Percentiles rank a stretch among this genome's conserved stretches.
phyloP scores from a whole-genome alignment of 2,797 vertebrate species.

The Cottoperca gobio region DNA sequence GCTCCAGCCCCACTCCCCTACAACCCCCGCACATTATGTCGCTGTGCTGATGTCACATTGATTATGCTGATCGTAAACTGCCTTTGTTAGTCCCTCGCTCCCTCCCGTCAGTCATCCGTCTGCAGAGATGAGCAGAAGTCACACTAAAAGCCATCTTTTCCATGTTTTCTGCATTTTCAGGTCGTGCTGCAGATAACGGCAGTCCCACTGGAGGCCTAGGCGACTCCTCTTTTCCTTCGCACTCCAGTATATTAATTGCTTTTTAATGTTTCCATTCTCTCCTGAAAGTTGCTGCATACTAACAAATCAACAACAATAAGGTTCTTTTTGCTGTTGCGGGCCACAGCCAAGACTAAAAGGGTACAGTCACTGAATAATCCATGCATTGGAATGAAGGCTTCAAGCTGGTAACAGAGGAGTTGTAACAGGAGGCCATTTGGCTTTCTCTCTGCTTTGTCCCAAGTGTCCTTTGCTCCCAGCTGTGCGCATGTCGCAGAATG shows the following conservation, averaged over 20 bases:
- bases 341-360: constrained; percentile 77
- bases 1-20: constrained; percentile 34
- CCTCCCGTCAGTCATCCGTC: constrained; percentile 82
- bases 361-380: constrained; percentile 83
- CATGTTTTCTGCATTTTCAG: constrained; percentile 78
- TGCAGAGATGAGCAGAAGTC: constrained; percentile 72
- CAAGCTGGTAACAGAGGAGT: constrained; percentile 69
- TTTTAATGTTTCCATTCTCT: constrained; percentile 86
- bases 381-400: constrained; percentile 75
- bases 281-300: constrained; percentile 76
- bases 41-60: constrained; percentile 87
- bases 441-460: constrained; percentile 74
- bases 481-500: constrained; percentile 70
- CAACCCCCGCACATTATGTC: constrained; percentile 74
- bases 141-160: constrained; percentile 85
- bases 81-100: constrained; percentile 81
- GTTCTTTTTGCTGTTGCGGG: constrained; percentile 66
- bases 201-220: constrained; percentile 75
- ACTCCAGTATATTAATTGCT: constrained; percentile 85
- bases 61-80: constrained; percentile 88
- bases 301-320: constrained; percentile 84
- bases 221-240: constrained; percentile 59
- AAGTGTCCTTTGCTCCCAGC: constrained; percentile 75
- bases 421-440: constrained; percentile 77
- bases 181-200: constrained; percentile 59